These are phyloP conservation scores for Ochotona princeps DNA, from an alignment of 2,113 vertebrate species.

Conservation along the genomic window DNA sequence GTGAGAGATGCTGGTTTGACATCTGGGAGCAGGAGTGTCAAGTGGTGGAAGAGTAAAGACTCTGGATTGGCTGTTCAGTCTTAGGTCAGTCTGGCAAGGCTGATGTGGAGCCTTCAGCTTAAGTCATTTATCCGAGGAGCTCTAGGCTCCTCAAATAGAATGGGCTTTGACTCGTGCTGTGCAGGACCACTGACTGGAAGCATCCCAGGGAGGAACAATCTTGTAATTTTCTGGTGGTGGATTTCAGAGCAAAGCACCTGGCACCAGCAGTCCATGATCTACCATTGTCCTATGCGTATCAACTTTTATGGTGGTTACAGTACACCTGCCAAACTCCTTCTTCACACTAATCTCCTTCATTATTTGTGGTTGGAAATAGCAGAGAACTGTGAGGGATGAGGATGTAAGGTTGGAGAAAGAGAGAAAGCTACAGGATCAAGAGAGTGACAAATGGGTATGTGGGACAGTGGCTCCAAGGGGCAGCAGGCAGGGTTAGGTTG, in stretches of 20 bases:
- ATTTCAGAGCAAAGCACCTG: neutral
- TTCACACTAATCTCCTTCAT: neutral
- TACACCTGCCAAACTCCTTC: neutral
- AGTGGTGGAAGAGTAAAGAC: neutral
- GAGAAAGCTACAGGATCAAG: neutral
- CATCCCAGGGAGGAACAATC: rapidly evolving
- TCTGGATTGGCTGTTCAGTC: neutral
- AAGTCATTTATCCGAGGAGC: neutral
- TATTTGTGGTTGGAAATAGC: conserved; percentile 14
- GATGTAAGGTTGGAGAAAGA: neutral
- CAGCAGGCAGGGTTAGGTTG: neutral
- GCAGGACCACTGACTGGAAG: neutral
- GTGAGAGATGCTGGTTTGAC: neutral
- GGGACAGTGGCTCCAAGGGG: neutral
- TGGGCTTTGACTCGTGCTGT: neutral
- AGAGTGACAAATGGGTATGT: neutral
- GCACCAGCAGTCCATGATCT: neutral
- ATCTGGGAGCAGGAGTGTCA: neutral
- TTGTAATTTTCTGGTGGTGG: neutral
- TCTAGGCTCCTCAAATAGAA: neutral
- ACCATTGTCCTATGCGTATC: neutral
- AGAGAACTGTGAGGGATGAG: neutral
- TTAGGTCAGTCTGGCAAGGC: neutral
- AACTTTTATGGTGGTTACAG: neutral
- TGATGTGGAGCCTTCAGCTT: neutral